These are phyloP conservation scores for Dorcus parallelipipedus DNA, from an alignment of 2,888 invertebrate species.

Conservation along the genomic window DNA sequence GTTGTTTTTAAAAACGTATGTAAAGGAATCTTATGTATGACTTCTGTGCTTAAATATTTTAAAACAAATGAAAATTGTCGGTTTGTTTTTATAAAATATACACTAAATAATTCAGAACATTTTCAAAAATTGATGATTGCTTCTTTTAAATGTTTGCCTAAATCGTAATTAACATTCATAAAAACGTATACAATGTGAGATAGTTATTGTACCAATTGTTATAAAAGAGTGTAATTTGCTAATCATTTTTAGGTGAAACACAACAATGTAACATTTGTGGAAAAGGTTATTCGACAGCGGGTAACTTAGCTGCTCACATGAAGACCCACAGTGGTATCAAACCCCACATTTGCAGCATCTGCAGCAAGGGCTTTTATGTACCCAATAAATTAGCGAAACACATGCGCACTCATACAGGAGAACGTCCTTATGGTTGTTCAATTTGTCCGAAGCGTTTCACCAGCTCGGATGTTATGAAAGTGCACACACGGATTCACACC, in stretches of 20 bases:
- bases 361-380: constrained; percentile 34
- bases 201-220: no score
- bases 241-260: constrained; percentile 33
- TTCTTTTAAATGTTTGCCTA: no score
- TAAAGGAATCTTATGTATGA: no score
- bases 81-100: no score
- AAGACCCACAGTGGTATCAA: constrained; percentile 35
- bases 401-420: constrained; percentile 41
- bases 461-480: constrained; percentile 28
- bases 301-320: constrained; percentile 35
- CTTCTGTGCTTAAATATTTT: no score
- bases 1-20: neutral
- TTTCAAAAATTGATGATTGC: no score
- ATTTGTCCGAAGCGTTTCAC: constrained; percentile 30
- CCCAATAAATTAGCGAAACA: constrained; percentile 38
- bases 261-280: constrained; percentile 32
- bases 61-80: no score
- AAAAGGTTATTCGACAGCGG: constrained; percentile 30
- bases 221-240: neutral
- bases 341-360: constrained; percentile 33
- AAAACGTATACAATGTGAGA: no score
- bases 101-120: no score
- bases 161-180: no score
- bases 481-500: constrained; percentile 28
- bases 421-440: constrained; percentile 39